Percentiles rank a stretch among this genome's conserved stretches.
Conservation (phyloP, 2,797 vertebrate genomes). For the Aplochiton taeniatus region DNA sequence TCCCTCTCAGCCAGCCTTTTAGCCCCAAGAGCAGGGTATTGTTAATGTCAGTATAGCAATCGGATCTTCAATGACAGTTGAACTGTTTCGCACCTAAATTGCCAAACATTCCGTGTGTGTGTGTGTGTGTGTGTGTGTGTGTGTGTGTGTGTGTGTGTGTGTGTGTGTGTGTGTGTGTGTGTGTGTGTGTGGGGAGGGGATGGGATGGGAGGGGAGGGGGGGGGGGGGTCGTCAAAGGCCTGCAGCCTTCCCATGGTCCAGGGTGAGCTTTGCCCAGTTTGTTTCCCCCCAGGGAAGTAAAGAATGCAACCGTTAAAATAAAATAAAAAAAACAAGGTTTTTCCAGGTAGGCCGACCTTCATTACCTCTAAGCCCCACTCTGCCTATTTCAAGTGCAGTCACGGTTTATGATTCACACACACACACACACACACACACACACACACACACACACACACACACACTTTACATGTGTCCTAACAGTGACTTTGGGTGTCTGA, state of each 20-base stretch:
- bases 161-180: conserved; percentile 13
- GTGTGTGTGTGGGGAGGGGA: conserved; percentile 37
- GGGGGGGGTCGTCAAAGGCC: conserved; percentile 43
- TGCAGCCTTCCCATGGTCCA: conserved; percentile 53
- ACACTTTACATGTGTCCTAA: conserved; percentile 37
- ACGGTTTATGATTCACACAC: conserved; percentile 43
- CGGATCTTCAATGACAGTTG: no score
- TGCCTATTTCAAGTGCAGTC: conserved; percentile 57
- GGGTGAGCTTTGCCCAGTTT: conserved; percentile 36
- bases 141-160: conserved; percentile 7
- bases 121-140: conserved; percentile 21
- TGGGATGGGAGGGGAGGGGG: no score
- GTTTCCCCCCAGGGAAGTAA: conserved; percentile 55
- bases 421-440: conserved; percentile 14
- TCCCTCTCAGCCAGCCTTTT: conserved; percentile 24
- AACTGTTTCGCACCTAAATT: neutral
- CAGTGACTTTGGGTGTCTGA: conserved; percentile 20
- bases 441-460: conserved; percentile 9
- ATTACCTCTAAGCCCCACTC: conserved; percentile 54
- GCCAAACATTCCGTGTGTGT: neutral
- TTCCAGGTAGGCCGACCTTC: conserved; percentile 42
- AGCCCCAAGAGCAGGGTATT: neutral
- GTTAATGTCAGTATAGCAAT: no score
- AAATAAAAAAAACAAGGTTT: conserved; percentile 53
- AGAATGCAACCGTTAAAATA: conserved; percentile 62